phyloP scores from a whole-genome alignment of 2,797 vertebrate genomes.

The Pipistrellus nathusii region DNA sequence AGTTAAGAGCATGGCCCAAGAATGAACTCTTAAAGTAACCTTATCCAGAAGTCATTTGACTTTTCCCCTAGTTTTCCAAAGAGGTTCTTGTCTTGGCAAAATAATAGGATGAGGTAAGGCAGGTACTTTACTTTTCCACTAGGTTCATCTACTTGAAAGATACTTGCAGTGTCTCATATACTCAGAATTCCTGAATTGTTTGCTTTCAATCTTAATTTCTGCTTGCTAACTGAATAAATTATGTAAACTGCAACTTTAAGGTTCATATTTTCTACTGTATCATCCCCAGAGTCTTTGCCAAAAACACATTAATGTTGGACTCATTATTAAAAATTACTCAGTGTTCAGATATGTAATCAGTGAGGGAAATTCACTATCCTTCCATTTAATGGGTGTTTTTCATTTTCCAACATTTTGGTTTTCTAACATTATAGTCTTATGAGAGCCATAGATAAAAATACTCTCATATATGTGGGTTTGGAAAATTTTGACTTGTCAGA shows the following conservation, averaged over 20 bases:
- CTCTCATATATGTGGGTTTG: constrained; percentile 19
- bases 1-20: constrained; percentile 52
- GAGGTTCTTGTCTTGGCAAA: constrained; percentile 38
- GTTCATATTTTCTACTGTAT: constrained; percentile 42
- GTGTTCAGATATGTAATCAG: neutral
- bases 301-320: neutral
- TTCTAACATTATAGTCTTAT: constrained; percentile 6
- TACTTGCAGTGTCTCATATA: neutral
- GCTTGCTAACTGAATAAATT: constrained; percentile 5
- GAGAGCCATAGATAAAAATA: constrained; percentile 15
- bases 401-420: neutral
- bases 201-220: constrained; percentile 44
- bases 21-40: constrained; percentile 60
- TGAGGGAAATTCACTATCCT: constrained; percentile 16
- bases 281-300: constrained; percentile 8
- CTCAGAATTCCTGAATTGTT: constrained; percentile 5
- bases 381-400: neutral
- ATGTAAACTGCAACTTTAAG: constrained; percentile 42
- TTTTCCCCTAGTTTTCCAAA: constrained; percentile 55
- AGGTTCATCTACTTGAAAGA: neutral
- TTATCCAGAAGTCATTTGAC: constrained; percentile 53
- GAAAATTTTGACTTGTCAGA: neutral
- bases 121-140: neutral
- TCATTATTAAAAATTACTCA: constrained; percentile 52
- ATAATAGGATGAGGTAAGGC: neutral